Percentiles rank a stretch among this genome's conserved stretches.
Conservation (phyloP, 2,888 invertebrate species). For the Cerastis rubricosa region DNA sequence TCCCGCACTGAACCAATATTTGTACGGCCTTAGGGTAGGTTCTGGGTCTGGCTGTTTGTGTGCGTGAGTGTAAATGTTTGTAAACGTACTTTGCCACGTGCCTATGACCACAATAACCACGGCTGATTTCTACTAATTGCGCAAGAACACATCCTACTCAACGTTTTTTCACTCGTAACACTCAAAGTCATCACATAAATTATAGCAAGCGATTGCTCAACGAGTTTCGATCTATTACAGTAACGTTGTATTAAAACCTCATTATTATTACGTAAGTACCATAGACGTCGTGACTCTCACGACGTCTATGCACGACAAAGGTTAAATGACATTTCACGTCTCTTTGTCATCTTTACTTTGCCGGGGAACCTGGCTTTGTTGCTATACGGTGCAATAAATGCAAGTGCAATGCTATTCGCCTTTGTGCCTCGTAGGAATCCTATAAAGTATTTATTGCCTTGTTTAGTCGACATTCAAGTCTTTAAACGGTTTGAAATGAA, state of each 20-base stretch:
- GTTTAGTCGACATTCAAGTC: constrained; percentile 66
- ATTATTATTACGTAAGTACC: constrained; percentile 62
- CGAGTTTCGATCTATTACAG: constrained; percentile 56
- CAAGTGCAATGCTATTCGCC: constrained; percentile 57
- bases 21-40: no score
- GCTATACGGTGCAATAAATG: constrained; percentile 62
- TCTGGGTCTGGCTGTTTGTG: no score
- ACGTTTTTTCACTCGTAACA: constrained; percentile 21
- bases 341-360: constrained; percentile 67
- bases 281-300: no score
- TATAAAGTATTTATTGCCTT: constrained; percentile 70
- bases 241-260: constrained; percentile 64
- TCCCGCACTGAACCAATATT: no score
- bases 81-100: neutral
- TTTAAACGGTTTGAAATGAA: constrained; percentile 60
- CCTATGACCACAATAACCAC: neutral
- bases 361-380: constrained; percentile 48
- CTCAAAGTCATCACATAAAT: constrained; percentile 40
- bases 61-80: no score
- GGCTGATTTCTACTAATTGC: constrained; percentile 40
- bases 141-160: constrained; percentile 29
- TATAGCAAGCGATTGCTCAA: constrained; percentile 43
- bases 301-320: constrained; percentile 62
- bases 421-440: constrained; percentile 66
- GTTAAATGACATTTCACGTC: constrained; percentile 68